These are phyloP conservation scores for Erynnis tages DNA, from an alignment of 2,888 invertebrate species.

Conservation along the genomic window DNA sequence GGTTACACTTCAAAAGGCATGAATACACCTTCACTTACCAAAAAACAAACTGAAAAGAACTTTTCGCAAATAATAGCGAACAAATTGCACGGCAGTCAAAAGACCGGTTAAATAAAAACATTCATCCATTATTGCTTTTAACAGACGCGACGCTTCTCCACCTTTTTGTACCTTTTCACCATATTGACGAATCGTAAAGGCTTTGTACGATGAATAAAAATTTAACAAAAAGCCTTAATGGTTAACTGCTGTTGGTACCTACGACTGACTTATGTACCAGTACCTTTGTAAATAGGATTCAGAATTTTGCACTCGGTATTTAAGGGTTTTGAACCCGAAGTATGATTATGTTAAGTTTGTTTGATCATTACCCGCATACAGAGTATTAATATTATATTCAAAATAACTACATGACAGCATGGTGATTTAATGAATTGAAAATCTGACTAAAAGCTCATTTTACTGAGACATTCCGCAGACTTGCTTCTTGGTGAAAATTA, in stretches of 20 bases:
- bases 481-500: too few relatives aligned
- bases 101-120: slow-evolving; percentile 8
- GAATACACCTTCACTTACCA: background rate
- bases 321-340: too few relatives aligned
- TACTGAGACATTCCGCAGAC: too few relatives aligned
- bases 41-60: background rate
- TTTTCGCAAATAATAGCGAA: background rate
- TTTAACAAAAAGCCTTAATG: slow-evolving; percentile 6
- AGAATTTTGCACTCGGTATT: too few relatives aligned
- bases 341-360: too few relatives aligned
- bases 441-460: too few relatives aligned
- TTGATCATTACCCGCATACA: too few relatives aligned
- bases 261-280: too few relatives aligned
- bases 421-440: too few relatives aligned
- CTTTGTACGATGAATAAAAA: slow-evolving; percentile 14
- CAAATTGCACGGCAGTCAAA: slow-evolving; percentile 16
- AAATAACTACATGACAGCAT: too few relatives aligned
- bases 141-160: slow-evolving; percentile 2
- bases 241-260: background rate
- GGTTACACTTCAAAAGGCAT: background rate
- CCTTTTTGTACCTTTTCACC: slow-evolving; percentile 1
- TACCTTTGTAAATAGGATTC: too few relatives aligned
- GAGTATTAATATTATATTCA: too few relatives aligned
- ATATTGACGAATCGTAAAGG: background rate
- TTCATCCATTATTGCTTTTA: slow-evolving; percentile 7